These are phyloP conservation scores for Microtus ochrogaster DNA, from an alignment of 2,113 vertebrate species.

Conservation along the genomic window DNA sequence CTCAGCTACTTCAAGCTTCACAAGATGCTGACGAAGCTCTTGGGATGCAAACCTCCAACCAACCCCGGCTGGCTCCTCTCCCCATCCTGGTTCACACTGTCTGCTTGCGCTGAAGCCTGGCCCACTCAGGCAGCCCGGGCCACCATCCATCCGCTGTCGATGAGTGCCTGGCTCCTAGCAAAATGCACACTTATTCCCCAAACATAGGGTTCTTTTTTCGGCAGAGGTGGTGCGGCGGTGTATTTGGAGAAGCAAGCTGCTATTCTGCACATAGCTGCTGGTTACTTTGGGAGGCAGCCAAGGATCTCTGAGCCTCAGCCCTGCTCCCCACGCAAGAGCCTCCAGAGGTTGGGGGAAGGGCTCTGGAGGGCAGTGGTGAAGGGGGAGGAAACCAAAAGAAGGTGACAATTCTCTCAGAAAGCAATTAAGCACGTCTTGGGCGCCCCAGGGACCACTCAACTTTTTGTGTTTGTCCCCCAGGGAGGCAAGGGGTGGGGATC, in stretches of 20 bases:
- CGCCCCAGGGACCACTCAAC: conserved; percentile 58
- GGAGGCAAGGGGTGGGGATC: neutral
- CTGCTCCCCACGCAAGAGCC: neutral
- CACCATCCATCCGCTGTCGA: conserved; percentile 58
- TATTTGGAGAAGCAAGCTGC: conserved; percentile 43
- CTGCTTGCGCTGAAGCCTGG: conserved; percentile 19
- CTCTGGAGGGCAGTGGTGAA: neutral
- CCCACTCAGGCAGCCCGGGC: conserved; percentile 63
- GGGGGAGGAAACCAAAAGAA: conserved; percentile 36
- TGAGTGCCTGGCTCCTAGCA: conserved; percentile 52
- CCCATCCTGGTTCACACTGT: conserved; percentile 4
- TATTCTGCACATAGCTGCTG: neutral
- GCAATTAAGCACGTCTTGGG: conserved; percentile 67
- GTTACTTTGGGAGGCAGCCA: conserved; percentile 49
- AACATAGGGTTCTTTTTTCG: conserved; percentile 70
- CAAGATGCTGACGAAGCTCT: conserved; percentile 52
- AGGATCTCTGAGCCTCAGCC: neutral
- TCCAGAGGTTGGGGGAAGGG: neutral
- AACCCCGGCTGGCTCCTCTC: neutral
- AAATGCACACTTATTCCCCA: conserved; percentile 58
- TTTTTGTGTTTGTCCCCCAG: neutral
- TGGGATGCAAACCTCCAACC: neutral
- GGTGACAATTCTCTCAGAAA: conserved; percentile 71
- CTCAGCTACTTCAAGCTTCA: neutral
- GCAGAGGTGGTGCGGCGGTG: conserved; percentile 42